Percentiles rank a stretch among this genome's conserved stretches.
These are phyloP conservation scores for Procambarus virginalis DNA, from an alignment of 1,140 invertebrate species.

Conservation along the genomic window DNA sequence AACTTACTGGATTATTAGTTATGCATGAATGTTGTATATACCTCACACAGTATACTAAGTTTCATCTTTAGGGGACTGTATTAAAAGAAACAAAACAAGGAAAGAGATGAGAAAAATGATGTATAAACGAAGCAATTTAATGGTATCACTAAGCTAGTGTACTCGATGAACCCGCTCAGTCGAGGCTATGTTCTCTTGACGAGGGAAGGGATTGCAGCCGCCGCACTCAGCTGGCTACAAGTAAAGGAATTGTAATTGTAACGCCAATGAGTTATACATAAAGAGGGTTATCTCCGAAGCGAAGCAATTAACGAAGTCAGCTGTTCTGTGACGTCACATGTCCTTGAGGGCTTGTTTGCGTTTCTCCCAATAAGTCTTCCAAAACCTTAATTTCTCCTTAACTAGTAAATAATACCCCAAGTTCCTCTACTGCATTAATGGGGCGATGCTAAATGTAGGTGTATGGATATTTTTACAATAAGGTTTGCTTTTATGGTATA, in stretches of 20 bases:
- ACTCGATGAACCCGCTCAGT: background rate
- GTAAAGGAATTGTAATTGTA: background rate
- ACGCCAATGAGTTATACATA: background rate
- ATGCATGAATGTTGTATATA: no score
- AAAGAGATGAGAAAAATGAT: background rate
- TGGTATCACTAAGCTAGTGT: background rate
- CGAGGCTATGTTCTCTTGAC: background rate
- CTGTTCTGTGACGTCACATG: constrained; percentile 60
- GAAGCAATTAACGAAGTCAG: constrained; percentile 46
- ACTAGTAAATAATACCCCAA: no score
- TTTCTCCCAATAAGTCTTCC: background rate
- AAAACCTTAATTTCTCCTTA: background rate
- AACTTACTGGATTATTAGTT: background rate
- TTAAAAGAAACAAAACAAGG: background rate
- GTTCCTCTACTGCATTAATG: no score
- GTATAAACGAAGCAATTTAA: background rate
- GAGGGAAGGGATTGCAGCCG: background rate
- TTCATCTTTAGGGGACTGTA: no score
- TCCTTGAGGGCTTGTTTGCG: constrained; percentile 44
- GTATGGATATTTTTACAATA: background rate
- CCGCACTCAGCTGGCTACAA: no score
- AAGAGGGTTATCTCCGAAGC: background rate
- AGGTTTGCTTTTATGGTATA: background rate
- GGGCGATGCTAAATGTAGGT: no score
- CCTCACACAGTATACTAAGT: no score